Conservation (phyloP, 2,888 invertebrate genomes). For the Plebejus argus region DNA sequence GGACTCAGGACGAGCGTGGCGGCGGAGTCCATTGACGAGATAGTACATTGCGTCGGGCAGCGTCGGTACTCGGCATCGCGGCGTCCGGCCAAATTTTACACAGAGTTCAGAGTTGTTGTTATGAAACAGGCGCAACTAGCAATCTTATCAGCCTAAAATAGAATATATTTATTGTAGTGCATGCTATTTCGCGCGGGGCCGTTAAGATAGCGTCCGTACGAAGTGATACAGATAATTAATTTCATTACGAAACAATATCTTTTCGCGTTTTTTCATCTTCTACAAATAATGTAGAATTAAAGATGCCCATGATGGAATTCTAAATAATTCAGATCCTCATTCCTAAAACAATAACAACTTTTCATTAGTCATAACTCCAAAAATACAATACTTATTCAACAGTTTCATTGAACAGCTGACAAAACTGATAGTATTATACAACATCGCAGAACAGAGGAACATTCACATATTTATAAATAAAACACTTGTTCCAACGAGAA, state of each 20-base stretch:
- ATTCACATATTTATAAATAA: constrained; percentile 19
- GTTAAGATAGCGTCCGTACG: constrained; percentile 14
- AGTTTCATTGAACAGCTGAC: constrained; percentile 1
- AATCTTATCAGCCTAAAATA: constrained; percentile 28
- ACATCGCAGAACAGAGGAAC: neutral
- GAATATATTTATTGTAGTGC: constrained; percentile 21
- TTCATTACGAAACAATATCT: neutral
- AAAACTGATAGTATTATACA: neutral
- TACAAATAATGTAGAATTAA: neutral
- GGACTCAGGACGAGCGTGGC: constrained; percentile 53
- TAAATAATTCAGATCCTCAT: neutral
- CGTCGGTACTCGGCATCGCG: constrained; percentile 48
- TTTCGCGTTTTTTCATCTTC: neutral
- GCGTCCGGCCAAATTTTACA: constrained; percentile 45
- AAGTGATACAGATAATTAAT: neutral
- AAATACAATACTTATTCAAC: constrained; percentile 6
- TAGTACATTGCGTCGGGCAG: constrained; percentile 56
- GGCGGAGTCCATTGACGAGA: constrained; percentile 69
- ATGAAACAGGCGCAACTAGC: constrained; percentile 33
- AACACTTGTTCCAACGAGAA: constrained; percentile 13
- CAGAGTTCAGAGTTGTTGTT: constrained; percentile 31
- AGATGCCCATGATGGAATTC: neutral
- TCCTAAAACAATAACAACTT: neutral
- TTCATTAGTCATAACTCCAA: constrained; percentile 5
- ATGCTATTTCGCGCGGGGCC: constrained; percentile 25